Conservation (phyloP, 2,113 vertebrate species). For the Ciconia boyciana region DNA sequence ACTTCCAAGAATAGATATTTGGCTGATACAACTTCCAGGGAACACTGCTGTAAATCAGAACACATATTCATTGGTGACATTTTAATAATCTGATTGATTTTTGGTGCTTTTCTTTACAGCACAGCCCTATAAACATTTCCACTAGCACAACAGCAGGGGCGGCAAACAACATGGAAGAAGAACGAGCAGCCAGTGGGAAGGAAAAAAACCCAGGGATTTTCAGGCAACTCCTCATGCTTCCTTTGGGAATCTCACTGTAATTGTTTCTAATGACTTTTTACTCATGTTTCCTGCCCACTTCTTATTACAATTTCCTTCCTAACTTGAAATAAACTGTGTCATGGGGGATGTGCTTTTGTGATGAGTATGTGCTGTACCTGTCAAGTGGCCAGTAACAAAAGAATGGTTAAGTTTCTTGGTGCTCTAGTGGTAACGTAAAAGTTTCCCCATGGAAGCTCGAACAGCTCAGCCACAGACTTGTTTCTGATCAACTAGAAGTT, state of each 20-base stretch:
- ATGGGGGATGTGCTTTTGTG: background rate
- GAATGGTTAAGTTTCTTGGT: background rate
- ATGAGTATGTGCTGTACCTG: background rate
- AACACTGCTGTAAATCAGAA: background rate
- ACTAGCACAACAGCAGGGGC: background rate
- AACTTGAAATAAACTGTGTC: background rate
- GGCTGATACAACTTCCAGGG: background rate
- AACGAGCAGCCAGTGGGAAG: accelerated
- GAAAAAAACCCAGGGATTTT: background rate
- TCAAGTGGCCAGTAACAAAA: background rate
- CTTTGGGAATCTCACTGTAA: background rate
- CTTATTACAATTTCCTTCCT: background rate
- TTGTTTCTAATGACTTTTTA: background rate
- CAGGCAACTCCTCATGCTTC: background rate
- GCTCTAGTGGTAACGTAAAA: background rate
- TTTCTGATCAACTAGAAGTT: background rate
- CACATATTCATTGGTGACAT: background rate
- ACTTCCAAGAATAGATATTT: background rate
- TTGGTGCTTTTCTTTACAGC: background rate
- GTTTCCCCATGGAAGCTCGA: background rate
- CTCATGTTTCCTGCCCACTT: background rate
- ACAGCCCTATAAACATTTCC: background rate
- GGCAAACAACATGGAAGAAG: background rate
- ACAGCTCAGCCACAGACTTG: background rate
- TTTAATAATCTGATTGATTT: background rate